A percentile compares a stretch with the other conserved stretches of the same genome.
Evolutionary conservation across 2,113 vertebrate genomes (phyloP).

Genomic region (Bostrychus sinensis): DNA sequence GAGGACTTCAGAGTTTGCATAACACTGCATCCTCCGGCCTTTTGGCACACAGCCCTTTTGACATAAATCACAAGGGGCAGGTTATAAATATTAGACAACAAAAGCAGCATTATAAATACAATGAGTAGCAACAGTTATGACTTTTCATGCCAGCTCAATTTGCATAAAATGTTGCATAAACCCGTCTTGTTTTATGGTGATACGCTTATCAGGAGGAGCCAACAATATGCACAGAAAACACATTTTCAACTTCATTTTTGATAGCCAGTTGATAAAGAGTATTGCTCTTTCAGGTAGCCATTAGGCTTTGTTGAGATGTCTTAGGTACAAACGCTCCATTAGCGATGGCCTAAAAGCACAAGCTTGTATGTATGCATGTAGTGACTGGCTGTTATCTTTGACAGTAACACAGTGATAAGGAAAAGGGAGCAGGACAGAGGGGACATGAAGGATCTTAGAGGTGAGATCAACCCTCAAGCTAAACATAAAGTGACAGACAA

Average conservation of each 20-base stretch:
- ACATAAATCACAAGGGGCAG: slow-evolving; percentile 41
- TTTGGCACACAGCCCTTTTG: slow-evolving; percentile 25
- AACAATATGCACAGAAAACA: slow-evolving; percentile 23
- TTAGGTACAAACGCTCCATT: slow-evolving; percentile 8
- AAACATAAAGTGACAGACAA: slow-evolving; percentile 14
- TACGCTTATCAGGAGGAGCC: slow-evolving; percentile 28
- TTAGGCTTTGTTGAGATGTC: slow-evolving; percentile 22
- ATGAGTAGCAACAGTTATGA: slow-evolving; percentile 16
- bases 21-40: slow-evolving; percentile 14
- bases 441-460: slow-evolving; percentile 19
- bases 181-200: slow-evolving; percentile 30
- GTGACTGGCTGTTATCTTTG: slow-evolving; percentile 9
- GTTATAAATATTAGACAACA: slow-evolving; percentile 45
- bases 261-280: neutral
- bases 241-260: slow-evolving; percentile 17
- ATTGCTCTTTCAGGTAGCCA: slow-evolving; percentile 16
- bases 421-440: slow-evolving; percentile 10
- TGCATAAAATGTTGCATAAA: slow-evolving; percentile 47
- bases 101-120: slow-evolving; percentile 35
- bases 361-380: slow-evolving; percentile 12
- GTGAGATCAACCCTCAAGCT: slow-evolving; percentile 36
- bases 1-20: slow-evolving; percentile 22
- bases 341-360: slow-evolving; percentile 23
- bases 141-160: slow-evolving; percentile 41
- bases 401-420: slow-evolving; percentile 15